Evolutionary conservation across 2,888 invertebrate genomes (phyloP).

Genomic region (Lepas anatifera): DNA sequence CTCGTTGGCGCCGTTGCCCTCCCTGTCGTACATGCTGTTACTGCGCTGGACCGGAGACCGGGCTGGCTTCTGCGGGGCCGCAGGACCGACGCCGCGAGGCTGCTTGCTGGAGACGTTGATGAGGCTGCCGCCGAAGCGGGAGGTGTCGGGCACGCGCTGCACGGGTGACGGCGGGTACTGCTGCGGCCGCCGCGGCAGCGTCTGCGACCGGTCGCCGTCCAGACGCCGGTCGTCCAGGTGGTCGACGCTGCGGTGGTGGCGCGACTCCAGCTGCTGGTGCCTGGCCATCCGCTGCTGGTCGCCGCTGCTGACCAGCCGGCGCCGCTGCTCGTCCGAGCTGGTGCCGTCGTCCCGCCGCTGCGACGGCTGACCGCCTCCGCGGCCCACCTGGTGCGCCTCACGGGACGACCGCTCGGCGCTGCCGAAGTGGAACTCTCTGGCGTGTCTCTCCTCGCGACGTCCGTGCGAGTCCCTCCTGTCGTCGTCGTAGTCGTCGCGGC

Average conservation of each 20-base stretch:
- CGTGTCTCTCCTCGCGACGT: too few relatives aligned
- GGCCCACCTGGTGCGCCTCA: background rate
- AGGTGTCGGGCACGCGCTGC: background rate
- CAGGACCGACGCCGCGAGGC: background rate
- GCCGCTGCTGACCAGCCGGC: background rate
- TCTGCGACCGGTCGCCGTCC: background rate
- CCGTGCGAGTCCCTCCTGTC: too few relatives aligned
- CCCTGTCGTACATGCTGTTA: background rate
- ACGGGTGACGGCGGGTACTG: background rate
- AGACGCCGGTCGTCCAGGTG: background rate
- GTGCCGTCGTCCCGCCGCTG: background rate
- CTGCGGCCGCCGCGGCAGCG: background rate
- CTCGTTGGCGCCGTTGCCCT: background rate
- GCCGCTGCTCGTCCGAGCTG: background rate
- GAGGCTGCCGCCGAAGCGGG: constrained; percentile 21
- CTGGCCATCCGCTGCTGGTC: background rate
- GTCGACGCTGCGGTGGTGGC: background rate
- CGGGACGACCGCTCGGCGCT: background rate
- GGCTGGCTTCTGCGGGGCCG: background rate
- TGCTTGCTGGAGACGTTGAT: constrained; percentile 19
- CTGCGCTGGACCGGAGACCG: background rate
- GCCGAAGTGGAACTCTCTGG: background rate
- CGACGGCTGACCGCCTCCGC: background rate
- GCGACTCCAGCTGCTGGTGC: background rate
- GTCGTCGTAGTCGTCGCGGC: background rate